Evolutionary conservation across 2,888 invertebrate species (phyloP), one percentile per base, ranked within the genome.

Genomic region (Epinotia brunnichana): DNA sequence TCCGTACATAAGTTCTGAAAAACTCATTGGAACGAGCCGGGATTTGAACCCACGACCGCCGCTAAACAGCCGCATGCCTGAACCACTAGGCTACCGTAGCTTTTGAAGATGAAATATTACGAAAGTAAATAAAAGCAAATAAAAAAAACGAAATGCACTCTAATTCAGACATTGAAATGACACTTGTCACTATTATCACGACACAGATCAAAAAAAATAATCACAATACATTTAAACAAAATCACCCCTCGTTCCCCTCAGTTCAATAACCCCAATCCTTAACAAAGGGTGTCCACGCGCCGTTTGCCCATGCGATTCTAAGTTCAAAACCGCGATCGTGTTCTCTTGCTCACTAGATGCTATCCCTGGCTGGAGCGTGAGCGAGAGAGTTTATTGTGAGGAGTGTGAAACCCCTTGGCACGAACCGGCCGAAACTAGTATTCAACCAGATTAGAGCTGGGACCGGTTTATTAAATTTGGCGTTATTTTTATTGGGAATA

Each of bases 241-340:
- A 76, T 75, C 79, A 75, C 77, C 79, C 78, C 81, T 81, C 78
- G 70, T 60, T 69, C 74, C n/a, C 53, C 76, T 73, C 74, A 77
- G 85, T 81, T 85, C 85, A 82, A 79, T 72, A 80, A 82, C 84
- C 85, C 78, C 78, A 77, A 77, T 80, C 69, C 70, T 74, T 68
- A 75, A 74, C 62, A 73, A 70, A 76, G 77, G 82, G 85, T 79
- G 82, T 81, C 82, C 84, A 82, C 78, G 81, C 79, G 79, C 77
- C 63, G 80, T 81, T 81, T 82, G 82, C 78, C 35, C 73, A 74
- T 48, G 17, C 51, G 5, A 56, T 64, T 5, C 21, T n/a, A 21
- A 66, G 53, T 51, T 51, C 4, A 13, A 35, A 61, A 53, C 71
- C 75, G 64, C 76, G 75, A 78, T 78, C 78, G 11, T 66, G 57